Base-by-base conservation (phyloP, 2,113 vertebrate species). In the Phycodurus eques region DNA sequence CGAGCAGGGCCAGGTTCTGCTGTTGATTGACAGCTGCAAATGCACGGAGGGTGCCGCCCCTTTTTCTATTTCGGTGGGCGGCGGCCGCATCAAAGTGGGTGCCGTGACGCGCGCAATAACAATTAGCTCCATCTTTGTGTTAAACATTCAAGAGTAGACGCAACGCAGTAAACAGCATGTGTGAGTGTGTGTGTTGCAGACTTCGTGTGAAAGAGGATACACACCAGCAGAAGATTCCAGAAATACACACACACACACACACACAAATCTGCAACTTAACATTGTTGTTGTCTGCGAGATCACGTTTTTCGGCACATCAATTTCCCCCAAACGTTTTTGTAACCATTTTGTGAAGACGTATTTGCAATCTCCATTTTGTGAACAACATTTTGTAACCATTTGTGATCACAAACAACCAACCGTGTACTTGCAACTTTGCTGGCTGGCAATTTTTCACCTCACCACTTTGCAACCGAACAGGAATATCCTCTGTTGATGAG, bases 21-120 rank as follows among this genome's bases (percentile, higher is more conserved):
- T 44, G 19, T 33, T 85, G 80, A 90, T 33, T 85, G 89, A 88
- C 87, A 82, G 78, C 75, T 83, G 78, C 89, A 88, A 85, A 84
- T 88, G 89, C 80, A 72, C 66, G 49, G 43, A 64, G 35, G 53
- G 64, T 54, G 78, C 67, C 44, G 19, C 78, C 74, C 39, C 68
- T 19, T 15, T 61, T 22, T 80, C 88, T 88, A 90, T 89, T 90
- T 89, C 46, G 62, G 78, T 70, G 33, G 4, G 20, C 69, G 4
- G 20, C 69, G 79, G 56, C 8, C 73, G 47, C 56, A 88, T 89
- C 80, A 85, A 88, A 39, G 47, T 22, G 27, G 81, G 76, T 75
- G 76, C 76, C 54, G 3, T 60, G 63, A 42, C 33, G 17, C 5
- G 3, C 43, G 44, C 53, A 54, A 42, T 12, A 51, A 51, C 44